These are phyloP conservation scores for Crenuchus spilurus DNA, from an alignment of 2,797 vertebrate species.

Conservation along the genomic window DNA sequence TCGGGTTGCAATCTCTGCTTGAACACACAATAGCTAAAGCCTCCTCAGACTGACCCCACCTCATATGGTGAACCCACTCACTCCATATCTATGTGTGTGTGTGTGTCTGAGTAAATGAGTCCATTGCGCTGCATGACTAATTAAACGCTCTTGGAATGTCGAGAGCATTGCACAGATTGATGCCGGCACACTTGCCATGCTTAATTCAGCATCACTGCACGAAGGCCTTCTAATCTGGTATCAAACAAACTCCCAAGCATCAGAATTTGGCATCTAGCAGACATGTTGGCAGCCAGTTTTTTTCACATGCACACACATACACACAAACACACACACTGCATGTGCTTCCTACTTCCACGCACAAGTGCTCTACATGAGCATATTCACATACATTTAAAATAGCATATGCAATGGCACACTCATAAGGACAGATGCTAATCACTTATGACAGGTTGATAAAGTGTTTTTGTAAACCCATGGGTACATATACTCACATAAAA, in stretches of 20 bases:
- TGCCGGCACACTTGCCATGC: slow-evolving; percentile 63
- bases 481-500: too few species aligned
- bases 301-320: slow-evolving; percentile 38
- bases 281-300: slow-evolving; percentile 45
- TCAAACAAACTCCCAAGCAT: slow-evolving; percentile 56
- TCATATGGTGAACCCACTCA: slow-evolving; percentile 21
- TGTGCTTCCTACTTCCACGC: background rate
- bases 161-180: slow-evolving; percentile 65
- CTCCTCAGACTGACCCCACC: background rate
- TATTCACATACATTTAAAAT: too few species aligned
- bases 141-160: slow-evolving; percentile 66
- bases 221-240: slow-evolving; percentile 63
- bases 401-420: too few species aligned
- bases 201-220: slow-evolving; percentile 67
- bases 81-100: slow-evolving; percentile 37
- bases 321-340: slow-evolving; percentile 26
- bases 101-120: slow-evolving; percentile 50
- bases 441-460: too few species aligned
- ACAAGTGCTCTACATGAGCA: too few species aligned
- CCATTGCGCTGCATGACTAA: slow-evolving; percentile 61
- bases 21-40: background rate
- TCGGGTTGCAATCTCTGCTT: background rate
- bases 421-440: too few species aligned
- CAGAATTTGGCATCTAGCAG: slow-evolving; percentile 60
- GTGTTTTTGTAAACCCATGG: too few species aligned